Percentiles rank a stretch among this genome's conserved stretches.
Evolutionary conservation across 1,140 invertebrate species (phyloP).

Genomic region (Maniola jurtina): DNA sequence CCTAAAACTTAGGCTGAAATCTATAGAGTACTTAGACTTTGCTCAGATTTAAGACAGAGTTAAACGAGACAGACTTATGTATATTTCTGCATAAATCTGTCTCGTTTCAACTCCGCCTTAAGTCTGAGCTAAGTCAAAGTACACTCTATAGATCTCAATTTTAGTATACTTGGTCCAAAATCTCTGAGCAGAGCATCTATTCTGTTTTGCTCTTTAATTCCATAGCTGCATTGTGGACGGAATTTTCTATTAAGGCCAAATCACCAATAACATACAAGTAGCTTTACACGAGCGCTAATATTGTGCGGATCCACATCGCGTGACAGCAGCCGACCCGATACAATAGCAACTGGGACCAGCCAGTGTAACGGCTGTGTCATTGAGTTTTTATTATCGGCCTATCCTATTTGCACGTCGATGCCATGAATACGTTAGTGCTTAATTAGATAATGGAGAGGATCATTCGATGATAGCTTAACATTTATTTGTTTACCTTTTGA

Average conservation of each 20-base stretch:
- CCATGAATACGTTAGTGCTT: conserved; percentile 1
- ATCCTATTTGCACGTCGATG: background rate
- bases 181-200: no score
- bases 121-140: no score
- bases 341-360: background rate
- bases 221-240: no score
- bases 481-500: background rate
- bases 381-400: conserved; percentile 1
- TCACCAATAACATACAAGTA: background rate
- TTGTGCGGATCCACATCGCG: conserved; percentile 2
- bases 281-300: background rate
- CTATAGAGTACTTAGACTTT: no score
- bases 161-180: no score
- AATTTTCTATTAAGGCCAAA: background rate
- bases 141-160: no score
- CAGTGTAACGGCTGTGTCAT: conserved; percentile 1
- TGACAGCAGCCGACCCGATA: background rate
- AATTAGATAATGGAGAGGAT: conserved; percentile 8
- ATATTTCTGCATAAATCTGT: no score
- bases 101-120: no score
- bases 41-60: no score
- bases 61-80: no score
- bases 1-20: no score
- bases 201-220: no score
- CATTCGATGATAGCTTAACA: background rate